These are phyloP conservation scores for Xiphias gladius DNA, from an alignment of 2,113 vertebrate species.

Conservation along the genomic window DNA sequence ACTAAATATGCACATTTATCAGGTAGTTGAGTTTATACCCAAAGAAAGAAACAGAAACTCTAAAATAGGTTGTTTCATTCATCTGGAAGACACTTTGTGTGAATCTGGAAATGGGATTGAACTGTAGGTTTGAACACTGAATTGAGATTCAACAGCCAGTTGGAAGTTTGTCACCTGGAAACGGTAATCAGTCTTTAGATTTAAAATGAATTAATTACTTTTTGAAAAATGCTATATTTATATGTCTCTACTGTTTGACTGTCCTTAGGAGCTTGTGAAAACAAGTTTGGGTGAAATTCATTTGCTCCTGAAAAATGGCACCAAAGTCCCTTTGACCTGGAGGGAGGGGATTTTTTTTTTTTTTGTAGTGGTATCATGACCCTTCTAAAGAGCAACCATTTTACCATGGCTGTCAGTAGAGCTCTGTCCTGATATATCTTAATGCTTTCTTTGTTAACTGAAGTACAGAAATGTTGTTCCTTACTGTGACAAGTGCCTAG, in stretches of 20 bases:
- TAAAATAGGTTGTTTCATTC: background rate
- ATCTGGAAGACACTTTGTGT: constrained; percentile 2
- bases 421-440: constrained; percentile 15
- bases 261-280: constrained; percentile 35
- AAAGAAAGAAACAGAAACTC: background rate
- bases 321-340: constrained; percentile 33
- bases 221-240: constrained; percentile 8
- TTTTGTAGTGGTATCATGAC: constrained; percentile 10
- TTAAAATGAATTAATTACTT: constrained; percentile 7
- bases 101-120: background rate
- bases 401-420: constrained; percentile 28
- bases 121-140: background rate
- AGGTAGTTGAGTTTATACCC: background rate
- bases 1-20: background rate
- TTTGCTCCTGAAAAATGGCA: constrained; percentile 60
- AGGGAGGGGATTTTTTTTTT: constrained; percentile 28
- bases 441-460: constrained; percentile 10
- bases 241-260: constrained; percentile 18
- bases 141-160: background rate
- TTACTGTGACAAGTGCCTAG: constrained; percentile 22
- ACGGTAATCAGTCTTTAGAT: background rate
- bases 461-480: background rate
- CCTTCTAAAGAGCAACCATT: constrained; percentile 30
- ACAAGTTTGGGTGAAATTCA: constrained; percentile 62
- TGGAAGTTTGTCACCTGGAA: background rate